Base-by-base conservation (phyloP, 1,140 invertebrate species). In the Camponotus floridanus region DNA sequence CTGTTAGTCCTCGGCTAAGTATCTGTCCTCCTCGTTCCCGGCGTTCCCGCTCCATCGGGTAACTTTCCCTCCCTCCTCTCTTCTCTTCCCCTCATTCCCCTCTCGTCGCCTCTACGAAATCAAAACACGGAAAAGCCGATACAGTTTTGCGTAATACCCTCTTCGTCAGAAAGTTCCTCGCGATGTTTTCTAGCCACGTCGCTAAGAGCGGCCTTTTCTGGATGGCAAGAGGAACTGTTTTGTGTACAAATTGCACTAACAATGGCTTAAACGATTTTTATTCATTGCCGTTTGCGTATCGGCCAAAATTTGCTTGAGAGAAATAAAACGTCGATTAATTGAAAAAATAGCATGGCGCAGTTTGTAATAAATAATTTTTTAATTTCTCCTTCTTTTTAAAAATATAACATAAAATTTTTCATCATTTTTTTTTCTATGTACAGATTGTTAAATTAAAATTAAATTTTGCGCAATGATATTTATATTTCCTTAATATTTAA, bases 71-170 rank as follows among this genome's bases (percentile, higher is more conserved):
- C 31, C 55, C 78, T 39, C 65, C 86, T 71, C 74, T 59, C 73
- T 67, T 57, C 59, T 67, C 71, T 76, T 70, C 36, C 86, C 65
- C 59, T 71, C 21, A 18, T 15, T 18, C 15, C 48, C 48, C 18
- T 51, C 48, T 51, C 48, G 84, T 70, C 65, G 55, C 26, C 90
- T 70, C 39, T 81, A 55, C 80, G 91, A 91, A 94, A 94, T 94
- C 92, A 94, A 94, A 94, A 94, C 92, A 94, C 85, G 76, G 83
- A 88, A 87, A 89, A 91, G 87, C 86, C 68, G 90, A 92, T 92
- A 92, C 91, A 90, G 85, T 92, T 92, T 91, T 86, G 86, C 87
- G 87, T 90, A 90, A 91, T 91, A 88, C 87, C 88, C 85, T 87
- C 48, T 51, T 51, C 78, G 76, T 89, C 74, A 67, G 59, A 51